phyloP scores from a whole-genome alignment of 2,797 vertebrate species.

The Gadopsis marmoratus region DNA sequence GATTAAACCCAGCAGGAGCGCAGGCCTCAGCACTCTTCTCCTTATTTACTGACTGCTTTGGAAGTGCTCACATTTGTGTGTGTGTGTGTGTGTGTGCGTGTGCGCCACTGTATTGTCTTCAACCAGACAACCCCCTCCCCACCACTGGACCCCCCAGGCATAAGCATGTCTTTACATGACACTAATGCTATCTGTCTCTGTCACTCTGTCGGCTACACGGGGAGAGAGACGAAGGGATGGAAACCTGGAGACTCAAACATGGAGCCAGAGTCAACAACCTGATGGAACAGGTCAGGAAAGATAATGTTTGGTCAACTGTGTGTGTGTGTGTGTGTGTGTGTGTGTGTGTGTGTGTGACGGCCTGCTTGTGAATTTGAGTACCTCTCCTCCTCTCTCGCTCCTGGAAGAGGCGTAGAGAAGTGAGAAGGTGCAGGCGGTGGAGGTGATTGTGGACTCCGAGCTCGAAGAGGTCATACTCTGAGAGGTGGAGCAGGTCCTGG shows the following conservation, averaged over 20 bases:
- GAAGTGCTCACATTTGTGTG: conserved; percentile 38
- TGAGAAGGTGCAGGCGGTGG: conserved; percentile 84
- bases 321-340: conserved; percentile 9
- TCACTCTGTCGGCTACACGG: conserved; percentile 19
- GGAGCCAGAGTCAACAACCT: conserved; percentile 62
- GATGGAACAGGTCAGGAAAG: conserved; percentile 61
- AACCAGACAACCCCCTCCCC: conserved; percentile 37
- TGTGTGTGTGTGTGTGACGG: conserved; percentile 3
- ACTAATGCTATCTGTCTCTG: conserved; percentile 52
- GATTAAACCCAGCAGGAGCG: conserved; percentile 78
- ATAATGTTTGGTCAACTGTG: conserved; percentile 44
- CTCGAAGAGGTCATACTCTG: conserved; percentile 82
- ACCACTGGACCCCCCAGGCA: conserved; percentile 55
- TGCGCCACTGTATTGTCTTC: conserved; percentile 54
- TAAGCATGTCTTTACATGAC: conserved; percentile 70
- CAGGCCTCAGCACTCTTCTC: conserved; percentile 55
- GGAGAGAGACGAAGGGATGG: conserved; percentile 15
- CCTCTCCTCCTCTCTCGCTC: conserved; percentile 82
- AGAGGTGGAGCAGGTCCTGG: conserved; percentile 84
- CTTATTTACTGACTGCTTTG: conserved; percentile 60
- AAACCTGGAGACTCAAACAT: conserved; percentile 38
- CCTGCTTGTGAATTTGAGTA: conserved; percentile 48
- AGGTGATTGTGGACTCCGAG: conserved; percentile 83
- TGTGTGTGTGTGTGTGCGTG: conserved; percentile 33
- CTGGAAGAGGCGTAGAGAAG: conserved; percentile 84